A percentile compares a stretch with the other conserved stretches of the same genome.
Conservation (phyloP, 2,888 invertebrate species). For the Atethmia centrago region DNA sequence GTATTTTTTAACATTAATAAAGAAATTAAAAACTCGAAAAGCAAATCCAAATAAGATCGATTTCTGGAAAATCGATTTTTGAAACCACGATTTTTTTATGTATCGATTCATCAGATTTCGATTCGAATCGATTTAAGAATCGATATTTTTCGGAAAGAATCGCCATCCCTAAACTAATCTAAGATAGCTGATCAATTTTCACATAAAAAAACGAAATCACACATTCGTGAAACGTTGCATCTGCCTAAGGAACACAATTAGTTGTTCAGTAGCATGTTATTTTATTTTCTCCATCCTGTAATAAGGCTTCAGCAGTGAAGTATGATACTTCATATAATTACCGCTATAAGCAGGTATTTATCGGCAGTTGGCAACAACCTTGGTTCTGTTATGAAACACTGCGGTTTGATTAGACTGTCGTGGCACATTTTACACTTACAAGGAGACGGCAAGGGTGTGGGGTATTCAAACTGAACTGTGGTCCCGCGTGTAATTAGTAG, state of each 20-base stretch:
- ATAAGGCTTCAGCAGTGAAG: conserved; percentile 14
- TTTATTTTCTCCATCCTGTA: conserved; percentile 16
- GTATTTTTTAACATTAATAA: no score
- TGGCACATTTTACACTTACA: conserved; percentile 25
- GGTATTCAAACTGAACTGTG: no score
- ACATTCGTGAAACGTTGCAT: not conserved
- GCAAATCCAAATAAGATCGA: no score
- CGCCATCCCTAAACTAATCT: no score
- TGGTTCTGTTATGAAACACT: conserved; percentile 49
- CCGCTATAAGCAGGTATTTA: not conserved
- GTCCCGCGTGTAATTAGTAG: no score
- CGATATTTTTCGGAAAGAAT: no score
- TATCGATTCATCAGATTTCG: no score
- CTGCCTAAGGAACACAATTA: not conserved
- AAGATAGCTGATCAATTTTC: not conserved
- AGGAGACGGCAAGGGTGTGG: no score
- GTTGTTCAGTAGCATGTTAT: not conserved
- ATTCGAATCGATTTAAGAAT: no score
- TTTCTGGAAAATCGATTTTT: no score
- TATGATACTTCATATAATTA: conserved; percentile 3
- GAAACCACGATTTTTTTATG: no score
- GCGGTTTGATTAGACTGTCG: conserved; percentile 16
- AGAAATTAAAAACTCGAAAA: no score
- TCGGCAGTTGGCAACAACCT: conserved; percentile 47
- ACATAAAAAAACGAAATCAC: not conserved